A percentile compares a stretch with the other conserved stretches of the same genome.
phyloP scores from a whole-genome alignment of 2,113 vertebrate species.

The Callipepla californica region DNA sequence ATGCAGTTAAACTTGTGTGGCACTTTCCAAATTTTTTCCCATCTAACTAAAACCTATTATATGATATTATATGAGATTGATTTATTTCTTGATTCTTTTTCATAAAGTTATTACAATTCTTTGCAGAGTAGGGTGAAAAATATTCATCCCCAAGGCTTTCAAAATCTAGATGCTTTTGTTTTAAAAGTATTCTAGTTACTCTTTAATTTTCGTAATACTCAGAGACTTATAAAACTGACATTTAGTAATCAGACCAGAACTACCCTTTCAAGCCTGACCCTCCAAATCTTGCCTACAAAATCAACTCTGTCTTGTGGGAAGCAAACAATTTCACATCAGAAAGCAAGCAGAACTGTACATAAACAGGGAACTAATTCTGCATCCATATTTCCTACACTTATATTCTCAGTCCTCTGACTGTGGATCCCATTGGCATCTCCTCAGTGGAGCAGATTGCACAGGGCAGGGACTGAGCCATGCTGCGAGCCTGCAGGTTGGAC shows the following conservation, averaged over 20 bases:
- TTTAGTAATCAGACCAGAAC: background rate
- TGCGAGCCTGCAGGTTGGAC: too few species aligned
- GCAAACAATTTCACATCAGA: background rate
- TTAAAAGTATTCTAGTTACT: background rate
- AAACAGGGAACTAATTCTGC: background rate
- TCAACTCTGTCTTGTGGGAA: background rate
- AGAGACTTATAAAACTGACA: background rate
- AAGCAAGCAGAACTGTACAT: background rate
- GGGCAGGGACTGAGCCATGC: too few species aligned
- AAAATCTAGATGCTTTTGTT: background rate
- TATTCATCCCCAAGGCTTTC: background rate
- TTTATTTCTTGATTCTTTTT: slow-evolving; percentile 11
- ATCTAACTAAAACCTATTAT: background rate
- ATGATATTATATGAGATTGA: background rate
- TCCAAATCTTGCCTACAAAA: background rate
- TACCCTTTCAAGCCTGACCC: background rate
- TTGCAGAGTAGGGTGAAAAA: background rate
- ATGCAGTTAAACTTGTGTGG: background rate
- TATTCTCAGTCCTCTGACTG: background rate
- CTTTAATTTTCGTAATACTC: background rate
- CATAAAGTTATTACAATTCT: background rate
- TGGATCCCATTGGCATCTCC: background rate
- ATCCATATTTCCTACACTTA: background rate
- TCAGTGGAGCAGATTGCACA: too few species aligned
- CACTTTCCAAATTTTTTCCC: slow-evolving; percentile 26